These are phyloP conservation scores for Ochotona princeps DNA, from an alignment of 2,113 vertebrate species.

Conservation along the genomic window DNA sequence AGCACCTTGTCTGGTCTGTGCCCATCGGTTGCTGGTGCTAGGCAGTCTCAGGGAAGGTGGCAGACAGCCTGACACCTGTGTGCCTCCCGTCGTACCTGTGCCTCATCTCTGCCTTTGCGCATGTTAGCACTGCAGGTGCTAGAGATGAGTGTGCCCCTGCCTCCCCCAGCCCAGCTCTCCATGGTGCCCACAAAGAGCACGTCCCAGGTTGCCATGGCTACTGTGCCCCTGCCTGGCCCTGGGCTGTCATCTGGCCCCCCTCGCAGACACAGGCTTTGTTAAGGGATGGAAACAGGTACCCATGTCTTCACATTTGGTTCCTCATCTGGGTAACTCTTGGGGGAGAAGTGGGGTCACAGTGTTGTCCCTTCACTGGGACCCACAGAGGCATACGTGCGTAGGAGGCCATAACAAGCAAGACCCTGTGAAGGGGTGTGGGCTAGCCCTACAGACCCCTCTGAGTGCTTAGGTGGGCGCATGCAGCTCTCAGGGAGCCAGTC, in stretches of 20 bases:
- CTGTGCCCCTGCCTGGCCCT: neutral
- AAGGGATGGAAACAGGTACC: neutral
- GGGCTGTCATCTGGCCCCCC: neutral
- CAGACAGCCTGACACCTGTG: neutral
- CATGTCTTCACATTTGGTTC: neutral
- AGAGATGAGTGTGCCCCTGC: neutral
- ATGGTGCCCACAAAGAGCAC: neutral
- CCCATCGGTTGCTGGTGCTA: neutral
- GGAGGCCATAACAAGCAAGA: neutral
- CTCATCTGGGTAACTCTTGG: neutral
- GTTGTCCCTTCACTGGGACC: neutral
- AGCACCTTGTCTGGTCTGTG: neutral
- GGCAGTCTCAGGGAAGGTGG: neutral
- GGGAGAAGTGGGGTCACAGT: neutral
- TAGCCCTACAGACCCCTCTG: neutral
- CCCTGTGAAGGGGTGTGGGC: neutral
- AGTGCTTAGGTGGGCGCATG: neutral
- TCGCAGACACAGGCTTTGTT: neutral
- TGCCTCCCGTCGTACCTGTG: neutral
- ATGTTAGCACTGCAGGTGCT: neutral
- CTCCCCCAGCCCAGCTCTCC: neutral
- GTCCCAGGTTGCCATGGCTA: neutral
- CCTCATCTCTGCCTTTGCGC: no score
- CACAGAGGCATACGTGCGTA: neutral
- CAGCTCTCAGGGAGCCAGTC: neutral